A percentile compares a stretch with the other conserved stretches of the same genome.
Conservation (phyloP, 2,888 invertebrate genomes). For the Patella caerulea region DNA sequence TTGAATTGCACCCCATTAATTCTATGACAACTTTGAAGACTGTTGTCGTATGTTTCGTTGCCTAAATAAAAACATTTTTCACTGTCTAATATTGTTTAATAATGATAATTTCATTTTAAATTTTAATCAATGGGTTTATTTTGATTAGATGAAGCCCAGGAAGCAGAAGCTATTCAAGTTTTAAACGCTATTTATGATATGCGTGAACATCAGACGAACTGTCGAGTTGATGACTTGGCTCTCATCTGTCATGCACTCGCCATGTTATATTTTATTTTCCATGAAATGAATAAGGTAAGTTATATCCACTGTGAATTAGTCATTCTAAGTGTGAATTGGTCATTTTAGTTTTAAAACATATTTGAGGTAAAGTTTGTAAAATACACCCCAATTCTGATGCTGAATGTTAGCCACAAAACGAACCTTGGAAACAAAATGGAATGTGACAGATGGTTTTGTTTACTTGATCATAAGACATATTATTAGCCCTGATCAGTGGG, state of each 20-base stretch:
- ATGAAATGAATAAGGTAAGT: conserved; percentile 65
- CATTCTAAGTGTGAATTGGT: not conserved
- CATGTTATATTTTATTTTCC: conserved; percentile 68
- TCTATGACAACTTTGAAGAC: too few relatives aligned
- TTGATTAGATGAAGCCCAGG: conserved; percentile 69
- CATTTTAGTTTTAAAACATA: not conserved
- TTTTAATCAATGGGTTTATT: too few relatives aligned
- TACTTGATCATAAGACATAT: too few relatives aligned
- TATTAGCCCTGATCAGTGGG: too few relatives aligned
- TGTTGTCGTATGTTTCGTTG: too few relatives aligned
- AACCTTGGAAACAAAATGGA: not conserved
- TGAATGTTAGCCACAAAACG: not conserved
- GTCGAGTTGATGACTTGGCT: conserved; percentile 59
- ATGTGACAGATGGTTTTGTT: too few relatives aligned
- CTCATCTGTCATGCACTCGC: conserved; percentile 65
- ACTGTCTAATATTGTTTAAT: too few relatives aligned
- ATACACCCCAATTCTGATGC: not conserved
- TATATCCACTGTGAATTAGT: not conserved
- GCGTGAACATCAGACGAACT: conserved; percentile 62
- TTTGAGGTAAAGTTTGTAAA: not conserved
- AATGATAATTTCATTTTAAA: too few relatives aligned
- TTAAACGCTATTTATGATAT: conserved; percentile 69
- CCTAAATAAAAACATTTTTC: too few relatives aligned
- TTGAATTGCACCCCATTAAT: too few relatives aligned
- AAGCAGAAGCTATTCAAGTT: conserved; percentile 70